Conservation (phyloP, 2,113 vertebrate species). For the Psilopogon haemacephalus region DNA sequence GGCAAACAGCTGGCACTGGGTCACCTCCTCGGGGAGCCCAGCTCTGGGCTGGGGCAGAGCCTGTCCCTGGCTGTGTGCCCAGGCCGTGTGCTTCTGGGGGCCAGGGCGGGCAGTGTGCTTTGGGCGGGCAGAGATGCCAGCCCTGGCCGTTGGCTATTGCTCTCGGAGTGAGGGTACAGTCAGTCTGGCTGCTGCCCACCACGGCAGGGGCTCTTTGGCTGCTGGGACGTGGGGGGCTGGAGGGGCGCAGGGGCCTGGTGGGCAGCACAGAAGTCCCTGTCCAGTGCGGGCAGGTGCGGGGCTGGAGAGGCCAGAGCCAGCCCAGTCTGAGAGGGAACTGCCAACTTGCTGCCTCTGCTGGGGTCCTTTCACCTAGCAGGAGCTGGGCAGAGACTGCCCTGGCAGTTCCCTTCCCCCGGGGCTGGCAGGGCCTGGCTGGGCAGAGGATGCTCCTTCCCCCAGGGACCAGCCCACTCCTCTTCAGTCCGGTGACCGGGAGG, state of each 20-base stretch:
- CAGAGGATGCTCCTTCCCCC: neutral
- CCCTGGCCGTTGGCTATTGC: slow-evolving; percentile 23
- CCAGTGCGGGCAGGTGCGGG: neutral
- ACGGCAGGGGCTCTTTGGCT: neutral
- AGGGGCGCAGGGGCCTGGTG: neutral
- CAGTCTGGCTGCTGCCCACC: neutral
- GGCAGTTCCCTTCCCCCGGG: neutral
- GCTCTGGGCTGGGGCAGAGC: neutral
- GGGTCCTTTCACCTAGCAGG: neutral
- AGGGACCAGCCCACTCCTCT: neutral
- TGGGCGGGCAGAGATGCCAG: neutral
- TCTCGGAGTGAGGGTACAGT: neutral
- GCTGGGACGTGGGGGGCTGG: neutral
- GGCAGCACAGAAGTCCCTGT: neutral
- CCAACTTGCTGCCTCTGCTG: neutral
- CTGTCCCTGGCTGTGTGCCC: accelerated
- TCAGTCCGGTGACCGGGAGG: neutral
- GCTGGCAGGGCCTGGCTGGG: neutral
- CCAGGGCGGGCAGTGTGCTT: slow-evolving; percentile 41
- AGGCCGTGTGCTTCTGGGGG: neutral
- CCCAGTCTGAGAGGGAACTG: neutral
- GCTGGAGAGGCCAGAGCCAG: neutral
- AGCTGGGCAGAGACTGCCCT: neutral
- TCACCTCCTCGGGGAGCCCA: neutral
- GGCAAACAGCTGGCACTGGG: neutral